phyloP scores from a whole-genome alignment of 2,797 vertebrate genomes.

The Vultur gryphus region DNA sequence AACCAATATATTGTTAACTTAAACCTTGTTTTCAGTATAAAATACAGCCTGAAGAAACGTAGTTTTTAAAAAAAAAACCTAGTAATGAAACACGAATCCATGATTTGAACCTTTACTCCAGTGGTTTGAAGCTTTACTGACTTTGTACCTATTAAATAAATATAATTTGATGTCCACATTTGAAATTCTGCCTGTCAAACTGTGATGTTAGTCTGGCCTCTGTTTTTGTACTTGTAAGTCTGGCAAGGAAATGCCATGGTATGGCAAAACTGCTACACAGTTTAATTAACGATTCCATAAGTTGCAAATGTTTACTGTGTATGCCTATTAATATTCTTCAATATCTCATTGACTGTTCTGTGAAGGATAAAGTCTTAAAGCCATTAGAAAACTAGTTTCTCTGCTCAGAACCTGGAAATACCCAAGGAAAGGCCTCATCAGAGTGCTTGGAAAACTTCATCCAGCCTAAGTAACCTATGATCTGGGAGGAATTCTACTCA shows the following conservation, averaged over 20 bases:
- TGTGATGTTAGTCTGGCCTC: not conserved
- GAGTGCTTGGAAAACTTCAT: not conserved
- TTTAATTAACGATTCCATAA: not conserved
- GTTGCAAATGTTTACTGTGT: not conserved
- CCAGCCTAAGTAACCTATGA: not conserved
- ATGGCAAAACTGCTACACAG: not conserved
- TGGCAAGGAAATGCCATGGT: not conserved
- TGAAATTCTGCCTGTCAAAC: not conserved
- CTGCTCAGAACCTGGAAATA: not conserved
- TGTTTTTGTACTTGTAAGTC: not conserved
- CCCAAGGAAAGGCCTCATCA: not conserved
- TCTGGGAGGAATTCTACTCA: not conserved
- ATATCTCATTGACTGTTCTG: not conserved
- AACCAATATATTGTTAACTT: not conserved
- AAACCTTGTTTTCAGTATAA: not conserved
- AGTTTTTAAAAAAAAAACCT: not conserved
- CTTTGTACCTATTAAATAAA: not conserved
- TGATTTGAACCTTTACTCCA: not conserved
- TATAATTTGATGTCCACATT: not conserved
- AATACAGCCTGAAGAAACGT: not conserved
- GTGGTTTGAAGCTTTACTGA: not conserved
- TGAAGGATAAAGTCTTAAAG: not conserved
- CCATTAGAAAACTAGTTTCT: not conserved
- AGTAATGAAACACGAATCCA: not conserved
- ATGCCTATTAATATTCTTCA: not conserved